Conservation (phyloP, 2,888 invertebrate genomes). For the Tinea trinotella region DNA sequence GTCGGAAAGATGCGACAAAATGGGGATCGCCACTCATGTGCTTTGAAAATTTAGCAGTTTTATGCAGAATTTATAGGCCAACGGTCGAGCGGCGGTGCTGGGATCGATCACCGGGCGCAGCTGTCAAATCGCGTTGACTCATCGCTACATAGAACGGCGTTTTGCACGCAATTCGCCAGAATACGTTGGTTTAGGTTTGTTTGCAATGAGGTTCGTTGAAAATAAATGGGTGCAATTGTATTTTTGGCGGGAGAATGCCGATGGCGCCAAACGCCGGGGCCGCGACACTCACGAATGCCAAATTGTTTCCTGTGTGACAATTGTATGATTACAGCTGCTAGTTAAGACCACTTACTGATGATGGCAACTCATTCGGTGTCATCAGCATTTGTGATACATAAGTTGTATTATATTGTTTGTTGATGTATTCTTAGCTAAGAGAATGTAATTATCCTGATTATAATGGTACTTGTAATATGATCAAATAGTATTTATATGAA, state of each 20-base stretch:
- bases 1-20: not conserved
- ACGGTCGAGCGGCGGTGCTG: not conserved
- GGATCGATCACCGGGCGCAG: constrained; percentile 6
- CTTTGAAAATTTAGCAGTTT: not conserved
- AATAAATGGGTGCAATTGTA: not conserved
- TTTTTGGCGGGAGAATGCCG: not conserved
- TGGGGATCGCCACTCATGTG: not conserved
- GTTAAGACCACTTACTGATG: too few relatives aligned
- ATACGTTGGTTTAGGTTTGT: too few relatives aligned
- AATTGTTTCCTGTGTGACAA: not conserved
- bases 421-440: too few relatives aligned
- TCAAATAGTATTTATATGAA: too few relatives aligned
- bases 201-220: not conserved
- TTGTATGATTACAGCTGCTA: too few relatives aligned
- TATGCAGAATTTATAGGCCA: not conserved
- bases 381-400: too few relatives aligned
- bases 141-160: not conserved
- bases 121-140: constrained; percentile 9
- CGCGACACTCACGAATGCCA: not conserved
- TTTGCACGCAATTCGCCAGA: not conserved
- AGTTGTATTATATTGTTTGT: too few relatives aligned
- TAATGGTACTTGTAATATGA: too few relatives aligned
- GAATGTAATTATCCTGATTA: too few relatives aligned
- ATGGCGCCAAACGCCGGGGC: not conserved
- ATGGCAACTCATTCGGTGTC: too few relatives aligned